A percentile compares a stretch with the other conserved stretches of the same genome.
phyloP scores from a whole-genome alignment of 2,113 vertebrate species.

The Tragelaphus strepsiceros region DNA sequence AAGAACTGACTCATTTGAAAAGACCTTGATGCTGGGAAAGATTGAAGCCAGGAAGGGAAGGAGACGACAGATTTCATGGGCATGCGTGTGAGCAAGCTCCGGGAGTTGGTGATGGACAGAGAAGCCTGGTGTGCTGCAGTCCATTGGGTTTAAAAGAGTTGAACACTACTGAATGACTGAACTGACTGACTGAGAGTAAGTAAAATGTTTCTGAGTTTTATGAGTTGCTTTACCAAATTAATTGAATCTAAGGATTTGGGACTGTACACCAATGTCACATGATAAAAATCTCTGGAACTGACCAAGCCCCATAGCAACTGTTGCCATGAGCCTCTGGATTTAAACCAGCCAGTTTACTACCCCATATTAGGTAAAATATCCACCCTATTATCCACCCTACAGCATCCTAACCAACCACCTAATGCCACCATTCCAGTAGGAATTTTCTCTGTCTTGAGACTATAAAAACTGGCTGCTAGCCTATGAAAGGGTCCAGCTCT shows the following conservation, averaged over 20 bases:
- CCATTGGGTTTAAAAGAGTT: not conserved
- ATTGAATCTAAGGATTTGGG: not conserved
- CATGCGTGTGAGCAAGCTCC: not conserved
- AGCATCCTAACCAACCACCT: not conserved
- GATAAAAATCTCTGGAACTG: not conserved
- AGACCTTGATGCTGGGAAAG: not conserved
- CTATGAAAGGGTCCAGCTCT: not conserved
- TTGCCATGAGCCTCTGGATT: not conserved
- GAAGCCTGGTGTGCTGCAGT: not conserved
- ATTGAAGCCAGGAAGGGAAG: not conserved
- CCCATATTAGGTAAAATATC: not conserved
- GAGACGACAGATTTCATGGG: not conserved
- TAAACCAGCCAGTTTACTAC: not conserved
- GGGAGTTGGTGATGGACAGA: not conserved
- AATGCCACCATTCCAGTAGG: not conserved
- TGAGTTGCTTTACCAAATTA: not conserved
- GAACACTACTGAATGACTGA: not conserved
- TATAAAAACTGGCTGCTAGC: not conserved
- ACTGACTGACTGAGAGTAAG: not conserved
- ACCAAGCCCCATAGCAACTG: not conserved
- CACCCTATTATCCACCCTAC: not conserved
- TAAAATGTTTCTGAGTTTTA: not conserved
- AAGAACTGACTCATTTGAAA: not conserved
- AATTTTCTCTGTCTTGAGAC: not conserved
- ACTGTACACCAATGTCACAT: not conserved